A percentile compares a stretch with the other conserved stretches of the same genome.
Conservation (phyloP, 64 coral and sea anemone genomes). For the Acropora tenuis region DNA sequence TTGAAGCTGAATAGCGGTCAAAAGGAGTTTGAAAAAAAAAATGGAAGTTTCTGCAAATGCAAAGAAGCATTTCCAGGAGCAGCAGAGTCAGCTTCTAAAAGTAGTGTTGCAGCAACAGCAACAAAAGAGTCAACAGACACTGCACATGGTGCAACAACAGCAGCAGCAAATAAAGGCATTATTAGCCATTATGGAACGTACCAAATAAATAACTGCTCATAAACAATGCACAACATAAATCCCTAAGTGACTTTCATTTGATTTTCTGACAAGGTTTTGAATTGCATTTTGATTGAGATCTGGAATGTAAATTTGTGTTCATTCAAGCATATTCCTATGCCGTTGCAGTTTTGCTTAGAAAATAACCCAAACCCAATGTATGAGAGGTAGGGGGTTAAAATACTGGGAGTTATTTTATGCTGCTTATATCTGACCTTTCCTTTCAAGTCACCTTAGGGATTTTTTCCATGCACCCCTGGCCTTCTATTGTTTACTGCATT, state of each 20-base stretch:
- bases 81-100: conserved; percentile 63
- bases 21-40: conserved; percentile 43
- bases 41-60: conserved; percentile 56
- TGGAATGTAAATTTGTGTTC: conserved; percentile 46
- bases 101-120: conserved; percentile 39
- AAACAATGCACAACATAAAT: conserved; percentile 41
- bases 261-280: conserved; percentile 56
- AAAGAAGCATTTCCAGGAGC: conserved; percentile 62
- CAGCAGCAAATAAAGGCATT: conserved; percentile 41
- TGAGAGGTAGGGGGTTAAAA: conserved; percentile 22
- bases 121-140: conserved; percentile 43
- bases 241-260: conserved; percentile 46
- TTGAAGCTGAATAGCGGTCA: conserved; percentile 52
- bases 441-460: conserved; percentile 40
- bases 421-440: conserved; percentile 38
- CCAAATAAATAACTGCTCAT: conserved; percentile 60
- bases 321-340: conserved; percentile 15
- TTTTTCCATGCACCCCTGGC: conserved; percentile 45
- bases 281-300: conserved; percentile 51
- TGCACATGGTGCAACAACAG: conserved; percentile 35
- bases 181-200: conserved; percentile 30
- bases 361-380: conserved; percentile 47
- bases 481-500: conserved; percentile 50
- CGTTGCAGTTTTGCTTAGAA: conserved; percentile 19
- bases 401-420: neutral